Base-by-base conservation (phyloP, 2,888 invertebrate species). In the Nowickia ferox region DNA sequence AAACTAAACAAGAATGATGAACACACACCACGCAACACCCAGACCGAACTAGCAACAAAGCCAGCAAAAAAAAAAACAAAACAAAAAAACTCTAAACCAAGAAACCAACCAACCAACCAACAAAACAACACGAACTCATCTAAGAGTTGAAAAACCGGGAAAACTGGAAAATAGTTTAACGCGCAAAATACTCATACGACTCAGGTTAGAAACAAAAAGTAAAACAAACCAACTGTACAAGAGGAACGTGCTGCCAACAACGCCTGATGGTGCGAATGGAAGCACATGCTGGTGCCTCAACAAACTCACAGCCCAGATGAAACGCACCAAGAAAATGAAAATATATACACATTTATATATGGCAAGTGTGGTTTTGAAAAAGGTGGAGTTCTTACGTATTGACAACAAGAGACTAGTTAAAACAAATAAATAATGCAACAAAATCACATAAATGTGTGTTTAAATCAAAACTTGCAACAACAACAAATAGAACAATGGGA, bases 161-260 rank as follows among this genome's bases (percentile, higher is more conserved):
- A 87, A 85, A 87, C 87, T 80, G 83, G 87, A 87, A 84, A 87
- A 84, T 79, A 68, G 65, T 59, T 57, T 68, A 68, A 81, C 66
- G 48, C 65, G 66, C 86, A 75, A 79, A 77, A 74, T 65, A 84
- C 66, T 40, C 11, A 51, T 30, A 66, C 19, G 15, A 40, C 46
- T 44, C 30, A 76, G 11, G 15, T 48, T 22, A 84, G 19, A 61
- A 71, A 69, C 30, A 63, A 81, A 11, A 55, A 72, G 40, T 46
- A 63, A 71, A 72, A 66, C 46, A 68, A 81, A 77, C 38, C 42
- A 65, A 77, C 76, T 68, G 76, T 72, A 83, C 76, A 86, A 74
- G 76, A 86, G 79, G 83, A 82, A 76, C 86, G 86, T 86, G 86
- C 86, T 83, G 83, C 79, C 79, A 80, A 86, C 79, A 80, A 83